Evolutionary conservation across 2,888 invertebrate species (phyloP).

Genomic region (Sisyra nigra): DNA sequence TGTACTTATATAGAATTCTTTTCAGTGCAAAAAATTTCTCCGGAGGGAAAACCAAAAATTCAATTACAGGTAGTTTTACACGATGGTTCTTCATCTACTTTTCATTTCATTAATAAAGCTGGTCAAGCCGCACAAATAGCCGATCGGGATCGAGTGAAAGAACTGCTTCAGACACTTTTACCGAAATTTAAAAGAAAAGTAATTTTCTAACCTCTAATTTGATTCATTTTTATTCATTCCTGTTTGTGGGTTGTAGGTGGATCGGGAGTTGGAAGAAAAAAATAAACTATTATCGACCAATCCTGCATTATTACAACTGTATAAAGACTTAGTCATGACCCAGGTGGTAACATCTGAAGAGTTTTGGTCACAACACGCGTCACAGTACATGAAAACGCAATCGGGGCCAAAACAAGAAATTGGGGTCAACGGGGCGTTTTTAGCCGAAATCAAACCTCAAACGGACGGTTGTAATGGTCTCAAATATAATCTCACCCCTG

Average conservation of each 20-base stretch:
- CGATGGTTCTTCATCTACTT: conserved; percentile 86
- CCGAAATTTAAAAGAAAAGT: conserved; percentile 90
- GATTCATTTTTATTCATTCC: background rate
- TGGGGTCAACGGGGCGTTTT: conserved; percentile 55
- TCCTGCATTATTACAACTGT: conserved; percentile 81
- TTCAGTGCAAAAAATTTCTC: conserved; percentile 90
- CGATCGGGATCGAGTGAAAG: conserved; percentile 88
- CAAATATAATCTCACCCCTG: conserved; percentile 91
- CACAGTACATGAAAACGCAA: conserved; percentile 54
- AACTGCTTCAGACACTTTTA: conserved; percentile 72
- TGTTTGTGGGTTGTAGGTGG: conserved; percentile 20
- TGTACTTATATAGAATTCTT: conserved; percentile 13
- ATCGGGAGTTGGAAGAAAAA: conserved; percentile 28
- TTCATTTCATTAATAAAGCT: conserved; percentile 86
- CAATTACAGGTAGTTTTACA: conserved; percentile 94
- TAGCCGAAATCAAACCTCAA: conserved; percentile 93
- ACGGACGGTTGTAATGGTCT: conserved; percentile 93
- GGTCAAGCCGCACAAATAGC: conserved; percentile 70
- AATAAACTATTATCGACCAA: conserved; percentile 72
- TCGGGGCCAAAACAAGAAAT: conserved; percentile 67
- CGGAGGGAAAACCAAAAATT: conserved; percentile 93
- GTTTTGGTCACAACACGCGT: conserved; percentile 88
- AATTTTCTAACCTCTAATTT: background rate
- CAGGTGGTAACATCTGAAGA: conserved; percentile 93
- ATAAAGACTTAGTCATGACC: conserved; percentile 92